Evolutionary conservation across 1,140 invertebrate species (phyloP).

Genomic region (Heliothis virescens): DNA sequence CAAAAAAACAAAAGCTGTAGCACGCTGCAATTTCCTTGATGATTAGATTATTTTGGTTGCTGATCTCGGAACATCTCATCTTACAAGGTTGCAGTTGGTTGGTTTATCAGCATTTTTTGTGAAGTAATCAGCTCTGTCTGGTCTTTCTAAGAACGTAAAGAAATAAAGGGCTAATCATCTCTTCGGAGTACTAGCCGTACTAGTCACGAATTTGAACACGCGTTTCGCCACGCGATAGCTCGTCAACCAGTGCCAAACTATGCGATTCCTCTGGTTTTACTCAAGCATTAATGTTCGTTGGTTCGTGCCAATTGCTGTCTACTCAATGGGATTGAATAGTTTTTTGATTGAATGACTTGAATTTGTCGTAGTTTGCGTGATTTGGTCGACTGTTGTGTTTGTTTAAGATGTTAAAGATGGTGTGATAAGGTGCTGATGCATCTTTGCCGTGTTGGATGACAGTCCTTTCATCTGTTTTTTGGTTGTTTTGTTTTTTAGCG

Average conservation of each 20-base stretch:
- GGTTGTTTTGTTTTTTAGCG: no score
- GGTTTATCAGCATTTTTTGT: no score
- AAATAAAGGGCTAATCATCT: background rate
- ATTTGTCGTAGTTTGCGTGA: background rate
- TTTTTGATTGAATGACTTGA: slow-evolving; percentile 5
- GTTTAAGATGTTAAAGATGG: background rate
- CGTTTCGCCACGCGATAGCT: slow-evolving; percentile 24
- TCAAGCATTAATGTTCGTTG: slow-evolving; percentile 28
- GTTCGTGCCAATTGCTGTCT: slow-evolving; percentile 18
- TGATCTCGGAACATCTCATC: no score
- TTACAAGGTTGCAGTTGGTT: no score
- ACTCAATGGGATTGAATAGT: slow-evolving; percentile 5
- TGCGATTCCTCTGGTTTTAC: slow-evolving; percentile 8
- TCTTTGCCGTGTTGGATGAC: no score
- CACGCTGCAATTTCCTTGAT: no score
- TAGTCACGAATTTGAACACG: slow-evolving; percentile 9
- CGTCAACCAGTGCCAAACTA: slow-evolving; percentile 16
- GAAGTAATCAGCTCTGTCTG: background rate
- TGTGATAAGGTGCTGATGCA: no score
- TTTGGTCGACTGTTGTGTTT: background rate
- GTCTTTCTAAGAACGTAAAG: background rate
- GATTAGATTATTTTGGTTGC: no score
- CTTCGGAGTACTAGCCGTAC: background rate
- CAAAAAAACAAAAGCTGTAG: no score
- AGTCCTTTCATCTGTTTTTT: no score